Evolutionary conservation across 1,140 invertebrate species (phyloP).

Genomic region (Calliphora vicina): DNA sequence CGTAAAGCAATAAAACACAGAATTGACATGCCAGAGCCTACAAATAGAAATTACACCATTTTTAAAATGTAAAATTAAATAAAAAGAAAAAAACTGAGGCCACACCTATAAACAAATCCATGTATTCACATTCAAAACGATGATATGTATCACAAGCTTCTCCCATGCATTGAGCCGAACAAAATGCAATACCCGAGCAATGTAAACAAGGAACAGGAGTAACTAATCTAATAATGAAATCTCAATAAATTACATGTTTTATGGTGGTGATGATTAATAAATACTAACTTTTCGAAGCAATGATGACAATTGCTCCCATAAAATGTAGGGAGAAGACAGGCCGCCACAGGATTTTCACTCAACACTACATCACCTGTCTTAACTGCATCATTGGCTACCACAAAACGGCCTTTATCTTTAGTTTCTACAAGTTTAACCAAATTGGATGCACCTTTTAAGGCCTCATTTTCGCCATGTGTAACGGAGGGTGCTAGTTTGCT

Average conservation of each 20-base stretch:
- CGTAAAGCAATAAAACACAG: slow-evolving; percentile 78
- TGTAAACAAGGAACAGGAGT: slow-evolving; percentile 76
- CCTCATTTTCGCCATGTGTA: slow-evolving; percentile 53
- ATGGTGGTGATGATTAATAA: too few relatives aligned
- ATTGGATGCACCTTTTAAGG: slow-evolving; percentile 59
- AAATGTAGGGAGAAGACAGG: slow-evolving; percentile 75
- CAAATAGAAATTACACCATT: slow-evolving; percentile 6
- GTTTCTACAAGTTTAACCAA: slow-evolving; percentile 65
- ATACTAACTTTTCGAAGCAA: slow-evolving; percentile 76
- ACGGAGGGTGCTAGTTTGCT: slow-evolving; percentile 44
- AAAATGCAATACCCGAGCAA: slow-evolving; percentile 82
- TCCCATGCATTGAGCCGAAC: slow-evolving; percentile 73
- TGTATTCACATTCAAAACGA: slow-evolving; percentile 80
- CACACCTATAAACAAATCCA: slow-evolving; percentile 75
- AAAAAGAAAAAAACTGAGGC: background rate
- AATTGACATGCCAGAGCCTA: slow-evolving; percentile 81
- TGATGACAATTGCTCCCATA: slow-evolving; percentile 83
- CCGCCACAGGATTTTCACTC: slow-evolving; percentile 77
- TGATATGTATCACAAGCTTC: slow-evolving; percentile 77
- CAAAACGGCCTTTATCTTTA: slow-evolving; percentile 65
- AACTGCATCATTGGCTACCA: slow-evolving; percentile 69
- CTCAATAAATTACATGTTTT: background rate
- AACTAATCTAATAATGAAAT: slow-evolving; percentile 62
- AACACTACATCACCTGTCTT: slow-evolving; percentile 73
- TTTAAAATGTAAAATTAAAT: background rate